Conservation (phyloP, 2,888 invertebrate genomes). For the Smittia aterrima region DNA sequence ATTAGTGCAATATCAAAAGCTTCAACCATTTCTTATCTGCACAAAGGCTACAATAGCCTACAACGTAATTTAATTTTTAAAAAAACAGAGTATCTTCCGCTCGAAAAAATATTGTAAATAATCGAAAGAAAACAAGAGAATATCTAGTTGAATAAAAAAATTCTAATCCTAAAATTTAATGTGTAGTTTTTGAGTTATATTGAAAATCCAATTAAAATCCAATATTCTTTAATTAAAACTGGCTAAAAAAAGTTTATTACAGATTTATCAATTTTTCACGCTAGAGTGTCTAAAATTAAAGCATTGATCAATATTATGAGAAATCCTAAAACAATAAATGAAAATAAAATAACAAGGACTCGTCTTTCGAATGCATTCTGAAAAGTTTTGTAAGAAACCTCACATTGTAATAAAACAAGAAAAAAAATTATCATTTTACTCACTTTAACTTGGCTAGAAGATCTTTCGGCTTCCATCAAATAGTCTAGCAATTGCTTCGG, state of each 20-base stretch:
- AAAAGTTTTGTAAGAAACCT: not conserved
- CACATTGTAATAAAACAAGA: too few relatives aligned
- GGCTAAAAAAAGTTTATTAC: too few relatives aligned
- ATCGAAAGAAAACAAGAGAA: not conserved
- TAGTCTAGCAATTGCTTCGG: not conserved
- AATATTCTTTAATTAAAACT: too few relatives aligned
- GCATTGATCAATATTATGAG: not conserved
- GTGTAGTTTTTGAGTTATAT: not conserved
- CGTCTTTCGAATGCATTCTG: not conserved
- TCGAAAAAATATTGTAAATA: not conserved
- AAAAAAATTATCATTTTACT: not conserved
- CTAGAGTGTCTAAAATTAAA: not conserved
- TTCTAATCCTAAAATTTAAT: not conserved
- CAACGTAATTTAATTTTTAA: not conserved
- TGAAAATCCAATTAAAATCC: too few relatives aligned
- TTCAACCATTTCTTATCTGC: not conserved
- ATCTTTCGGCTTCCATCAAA: not conserved
- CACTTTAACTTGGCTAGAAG: not conserved
- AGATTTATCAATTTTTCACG: too few relatives aligned
- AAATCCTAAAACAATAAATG: not conserved
- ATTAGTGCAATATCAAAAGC: not conserved
- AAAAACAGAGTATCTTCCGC: not conserved
- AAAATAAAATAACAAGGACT: not conserved
- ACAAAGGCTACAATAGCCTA: not conserved
- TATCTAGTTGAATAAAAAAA: slow-evolving; percentile 24